phyloP scores from a whole-genome alignment of 2,888 invertebrate genomes.

The Folsomia candida region DNA sequence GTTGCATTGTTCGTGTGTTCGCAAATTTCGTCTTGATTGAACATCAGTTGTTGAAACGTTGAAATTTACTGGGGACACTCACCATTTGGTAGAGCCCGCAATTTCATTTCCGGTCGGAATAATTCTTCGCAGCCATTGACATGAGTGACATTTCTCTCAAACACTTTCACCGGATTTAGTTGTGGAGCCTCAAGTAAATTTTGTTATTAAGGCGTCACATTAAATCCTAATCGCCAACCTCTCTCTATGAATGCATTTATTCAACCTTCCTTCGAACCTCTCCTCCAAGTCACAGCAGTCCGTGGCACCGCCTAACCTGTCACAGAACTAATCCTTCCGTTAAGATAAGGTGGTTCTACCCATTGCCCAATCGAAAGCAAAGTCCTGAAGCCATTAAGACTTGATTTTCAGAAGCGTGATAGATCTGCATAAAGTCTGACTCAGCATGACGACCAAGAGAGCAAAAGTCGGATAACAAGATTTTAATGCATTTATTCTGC shows the following conservation, averaged over 20 bases:
- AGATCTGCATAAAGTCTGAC: neutral
- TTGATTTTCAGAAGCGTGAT: neutral
- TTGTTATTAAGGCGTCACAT: neutral
- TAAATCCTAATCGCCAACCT: neutral
- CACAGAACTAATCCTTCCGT: constrained; percentile 14
- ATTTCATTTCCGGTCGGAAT: too few species aligned
- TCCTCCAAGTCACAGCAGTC: neutral
- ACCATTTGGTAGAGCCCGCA: neutral
- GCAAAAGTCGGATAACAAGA: neutral
- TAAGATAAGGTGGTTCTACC: constrained; percentile 9
- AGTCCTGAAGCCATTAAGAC: neutral
- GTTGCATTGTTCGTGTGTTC: neutral
- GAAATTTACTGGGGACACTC: neutral
- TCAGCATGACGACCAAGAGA: neutral
- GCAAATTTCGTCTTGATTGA: constrained; percentile 7
- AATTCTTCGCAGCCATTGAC: too few species aligned
- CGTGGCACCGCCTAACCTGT: neutral
- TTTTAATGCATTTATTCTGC: constrained; percentile 15
- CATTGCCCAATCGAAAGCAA: neutral
- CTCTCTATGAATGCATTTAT: neutral
- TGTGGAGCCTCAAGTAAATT: neutral
- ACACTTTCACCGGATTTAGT: neutral
- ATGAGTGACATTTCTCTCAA: neutral
- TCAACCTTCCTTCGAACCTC: neutral
- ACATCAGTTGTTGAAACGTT: neutral